A percentile compares a stretch with the other conserved stretches of the same genome.
phyloP scores from a whole-genome alignment of 2,113 vertebrate genomes.

The Pelecanoides urinatrix region DNA sequence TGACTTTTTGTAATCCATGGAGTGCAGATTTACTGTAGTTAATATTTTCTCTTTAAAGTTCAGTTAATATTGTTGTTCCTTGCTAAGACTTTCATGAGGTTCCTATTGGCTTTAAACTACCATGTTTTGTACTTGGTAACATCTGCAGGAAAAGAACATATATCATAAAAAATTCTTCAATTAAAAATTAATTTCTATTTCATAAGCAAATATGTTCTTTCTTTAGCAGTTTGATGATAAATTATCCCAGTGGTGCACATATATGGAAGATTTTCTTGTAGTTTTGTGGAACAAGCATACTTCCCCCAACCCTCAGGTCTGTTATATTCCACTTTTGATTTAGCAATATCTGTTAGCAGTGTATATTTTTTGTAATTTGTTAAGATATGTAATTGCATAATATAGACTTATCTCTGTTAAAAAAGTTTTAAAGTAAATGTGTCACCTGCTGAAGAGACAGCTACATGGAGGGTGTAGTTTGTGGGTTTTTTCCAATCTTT shows the following conservation, averaged over 20 bases:
- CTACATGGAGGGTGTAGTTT: rapidly evolving
- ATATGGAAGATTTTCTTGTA: not conserved
- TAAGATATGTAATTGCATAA: not conserved
- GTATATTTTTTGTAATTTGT: not conserved
- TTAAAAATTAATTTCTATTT: not conserved
- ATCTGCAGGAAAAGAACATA: not conserved
- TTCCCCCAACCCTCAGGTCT: no score
- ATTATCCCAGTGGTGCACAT: not conserved
- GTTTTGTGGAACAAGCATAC: not conserved
- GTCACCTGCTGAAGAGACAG: not conserved
- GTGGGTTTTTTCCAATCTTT: not conserved
- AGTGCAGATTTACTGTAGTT: not conserved
- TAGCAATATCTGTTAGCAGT: not conserved
- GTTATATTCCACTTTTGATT: not conserved
- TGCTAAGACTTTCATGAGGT: not conserved
- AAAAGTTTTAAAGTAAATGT: not conserved
- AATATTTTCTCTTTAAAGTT: conserved; percentile 59
- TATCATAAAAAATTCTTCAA: not conserved
- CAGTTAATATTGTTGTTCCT: conserved; percentile 24
- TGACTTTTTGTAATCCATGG: conserved; percentile 19
- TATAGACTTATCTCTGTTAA: not conserved
- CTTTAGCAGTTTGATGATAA: not conserved
- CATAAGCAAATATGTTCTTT: not conserved
- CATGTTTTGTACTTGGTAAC: not conserved
- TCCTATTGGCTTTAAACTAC: not conserved